Evolutionary conservation across 2,113 vertebrate genomes (phyloP).

Genomic region (Irena cyanogastra): DNA sequence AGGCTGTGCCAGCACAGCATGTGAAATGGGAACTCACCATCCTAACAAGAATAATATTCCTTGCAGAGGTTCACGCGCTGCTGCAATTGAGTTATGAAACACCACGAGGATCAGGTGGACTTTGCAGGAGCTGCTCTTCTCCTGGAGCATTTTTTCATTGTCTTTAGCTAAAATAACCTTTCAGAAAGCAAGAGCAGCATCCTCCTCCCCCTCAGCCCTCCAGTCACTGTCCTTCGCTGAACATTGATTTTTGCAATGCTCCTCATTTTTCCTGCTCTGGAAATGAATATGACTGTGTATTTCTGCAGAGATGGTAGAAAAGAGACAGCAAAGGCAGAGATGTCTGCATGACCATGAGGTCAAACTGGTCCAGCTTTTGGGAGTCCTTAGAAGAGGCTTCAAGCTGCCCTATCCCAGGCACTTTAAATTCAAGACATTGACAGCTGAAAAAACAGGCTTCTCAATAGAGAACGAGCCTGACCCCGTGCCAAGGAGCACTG

Average conservation of each 20-base stretch:
- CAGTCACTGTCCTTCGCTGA: not conserved
- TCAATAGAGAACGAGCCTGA: not conserved
- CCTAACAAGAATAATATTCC: not conserved
- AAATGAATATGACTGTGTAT: not conserved
- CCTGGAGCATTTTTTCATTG: not conserved
- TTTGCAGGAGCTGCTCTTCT: not conserved
- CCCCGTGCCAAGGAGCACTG: not conserved
- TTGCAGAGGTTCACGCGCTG: not conserved
- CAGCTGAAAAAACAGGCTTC: not conserved
- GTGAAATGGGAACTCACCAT: not conserved
- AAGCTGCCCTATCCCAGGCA: not conserved
- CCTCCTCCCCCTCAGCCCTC: not conserved
- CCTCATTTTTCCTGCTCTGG: not conserved
- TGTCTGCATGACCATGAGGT: not conserved
- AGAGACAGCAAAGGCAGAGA: not conserved
- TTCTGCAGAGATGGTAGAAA: not conserved
- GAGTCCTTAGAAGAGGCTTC: not conserved
- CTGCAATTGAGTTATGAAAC: not conserved
- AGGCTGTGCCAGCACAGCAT: not conserved
- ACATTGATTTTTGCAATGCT: not conserved
- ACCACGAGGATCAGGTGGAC: not conserved
- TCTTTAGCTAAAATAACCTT: conserved; percentile 1
- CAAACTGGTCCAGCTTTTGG: not conserved
- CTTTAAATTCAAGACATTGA: not conserved
- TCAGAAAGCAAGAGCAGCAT: not conserved